phyloP scores from a whole-genome alignment of 2,797 vertebrate genomes.

The Onychomys leucogaster region DNA sequence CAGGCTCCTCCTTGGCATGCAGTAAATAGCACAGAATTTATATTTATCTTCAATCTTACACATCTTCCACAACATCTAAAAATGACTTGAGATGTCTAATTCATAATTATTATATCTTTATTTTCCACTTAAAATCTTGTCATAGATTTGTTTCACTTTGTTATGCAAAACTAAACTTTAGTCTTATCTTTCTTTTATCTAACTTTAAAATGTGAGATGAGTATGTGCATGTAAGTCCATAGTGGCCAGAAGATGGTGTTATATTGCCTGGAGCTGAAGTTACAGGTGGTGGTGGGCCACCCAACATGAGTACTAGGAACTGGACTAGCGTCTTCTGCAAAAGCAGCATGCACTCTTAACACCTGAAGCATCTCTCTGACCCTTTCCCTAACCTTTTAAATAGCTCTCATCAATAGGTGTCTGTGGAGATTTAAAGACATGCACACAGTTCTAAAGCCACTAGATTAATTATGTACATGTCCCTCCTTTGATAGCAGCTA shows the following conservation, averaged over 20 bases:
- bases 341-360: background rate
- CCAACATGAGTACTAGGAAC: background rate
- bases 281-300: background rate
- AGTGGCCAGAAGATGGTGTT: background rate
- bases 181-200: background rate
- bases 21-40: background rate
- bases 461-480: background rate
- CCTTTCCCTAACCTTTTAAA: background rate
- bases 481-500: background rate
- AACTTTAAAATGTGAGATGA: background rate
- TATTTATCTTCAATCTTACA: background rate
- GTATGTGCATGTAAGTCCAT: background rate
- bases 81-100: background rate
- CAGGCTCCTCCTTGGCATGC: background rate
- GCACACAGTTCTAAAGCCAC: background rate
- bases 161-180: background rate
- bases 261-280: background rate
- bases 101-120: background rate
- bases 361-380: background rate
- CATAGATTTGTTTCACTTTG: conserved; percentile 23
- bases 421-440: conserved; percentile 54
- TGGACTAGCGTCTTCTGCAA: background rate
- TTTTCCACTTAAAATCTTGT: background rate
- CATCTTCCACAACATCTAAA: background rate
- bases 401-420: background rate